Conservation (phyloP, 2,113 vertebrate genomes). For the Zapornia atra region DNA sequence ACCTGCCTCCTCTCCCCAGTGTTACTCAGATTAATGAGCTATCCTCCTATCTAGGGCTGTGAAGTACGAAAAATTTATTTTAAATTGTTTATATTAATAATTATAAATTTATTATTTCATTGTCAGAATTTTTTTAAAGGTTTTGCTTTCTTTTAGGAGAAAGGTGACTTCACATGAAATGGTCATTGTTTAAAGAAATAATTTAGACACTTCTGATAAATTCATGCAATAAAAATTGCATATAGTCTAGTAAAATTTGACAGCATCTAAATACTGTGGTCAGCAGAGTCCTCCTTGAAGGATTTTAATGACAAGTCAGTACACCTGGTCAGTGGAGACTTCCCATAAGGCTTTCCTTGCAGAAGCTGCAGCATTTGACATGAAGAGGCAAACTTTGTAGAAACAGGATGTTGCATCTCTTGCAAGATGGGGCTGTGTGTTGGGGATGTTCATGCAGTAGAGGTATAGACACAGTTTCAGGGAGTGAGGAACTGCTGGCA, state of each 20-base stretch:
- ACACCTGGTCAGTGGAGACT: neutral
- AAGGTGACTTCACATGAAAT: neutral
- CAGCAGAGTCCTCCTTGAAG: neutral
- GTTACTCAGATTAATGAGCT: neutral
- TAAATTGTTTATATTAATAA: neutral
- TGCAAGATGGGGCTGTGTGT: accelerated
- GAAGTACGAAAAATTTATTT: neutral
- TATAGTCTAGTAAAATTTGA: neutral
- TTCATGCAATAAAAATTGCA: neutral
- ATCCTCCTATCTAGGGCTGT: neutral
- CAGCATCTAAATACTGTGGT: neutral
- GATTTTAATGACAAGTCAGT: neutral
- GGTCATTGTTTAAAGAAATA: neutral
- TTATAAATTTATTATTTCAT: neutral
- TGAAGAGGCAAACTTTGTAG: neutral
- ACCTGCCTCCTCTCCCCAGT: neutral
- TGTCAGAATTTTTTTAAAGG: neutral
- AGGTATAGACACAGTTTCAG: neutral
- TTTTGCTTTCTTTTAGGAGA: neutral
- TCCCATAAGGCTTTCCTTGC: neutral
- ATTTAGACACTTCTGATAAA: neutral
- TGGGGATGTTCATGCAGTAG: accelerated
- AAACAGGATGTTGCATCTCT: neutral
- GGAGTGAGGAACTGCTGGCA: neutral
- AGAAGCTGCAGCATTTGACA: neutral